Evolutionary conservation across 92 coral and sea anemone species (phyloP).

Genomic region (Epizoanthus fatuus): DNA sequence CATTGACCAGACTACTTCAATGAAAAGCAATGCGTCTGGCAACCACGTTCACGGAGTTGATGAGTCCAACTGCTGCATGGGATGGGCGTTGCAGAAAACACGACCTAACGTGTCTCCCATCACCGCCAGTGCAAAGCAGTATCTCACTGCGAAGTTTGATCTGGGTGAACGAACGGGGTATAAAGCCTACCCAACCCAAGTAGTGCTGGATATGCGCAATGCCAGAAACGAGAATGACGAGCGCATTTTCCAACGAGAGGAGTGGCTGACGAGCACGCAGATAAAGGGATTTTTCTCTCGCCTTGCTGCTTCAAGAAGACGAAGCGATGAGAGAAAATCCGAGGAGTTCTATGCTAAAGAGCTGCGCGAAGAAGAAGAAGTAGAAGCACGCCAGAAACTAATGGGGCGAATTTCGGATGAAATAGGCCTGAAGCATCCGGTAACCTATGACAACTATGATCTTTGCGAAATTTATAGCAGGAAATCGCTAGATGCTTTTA

Average conservation of each 20-base stretch:
- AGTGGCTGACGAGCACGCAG: constrained; percentile 46
- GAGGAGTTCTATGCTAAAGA: neutral
- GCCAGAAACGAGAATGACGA: constrained; percentile 18
- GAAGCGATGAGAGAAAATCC: neutral
- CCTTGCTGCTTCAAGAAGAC: constrained; percentile 22
- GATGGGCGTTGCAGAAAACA: constrained; percentile 27
- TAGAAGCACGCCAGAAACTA: constrained; percentile 36
- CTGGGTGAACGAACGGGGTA: constrained; percentile 36
- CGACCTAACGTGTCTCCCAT: constrained; percentile 11
- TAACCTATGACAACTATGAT: constrained; percentile 33
- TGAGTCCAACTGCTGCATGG: constrained; percentile 25
- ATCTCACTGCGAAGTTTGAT: constrained; percentile 36
- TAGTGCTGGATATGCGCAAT: constrained; percentile 31
- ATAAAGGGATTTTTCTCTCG: constrained; percentile 48
- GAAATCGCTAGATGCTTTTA: constrained; percentile 42
- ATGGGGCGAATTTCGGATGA: constrained; percentile 31
- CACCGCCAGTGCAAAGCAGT: constrained; percentile 29
- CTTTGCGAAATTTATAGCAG: constrained; percentile 39
- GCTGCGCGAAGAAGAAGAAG: constrained; percentile 24
- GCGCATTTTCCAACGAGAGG: constrained; percentile 28
- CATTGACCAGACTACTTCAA: neutral
- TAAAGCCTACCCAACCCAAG: constrained; percentile 46
- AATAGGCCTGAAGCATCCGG: constrained; percentile 53
- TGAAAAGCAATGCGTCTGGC: neutral
- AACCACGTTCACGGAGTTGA: neutral